Base-by-base conservation (phyloP, 2,113 vertebrate species). In the Turdus rufiventris region DNA sequence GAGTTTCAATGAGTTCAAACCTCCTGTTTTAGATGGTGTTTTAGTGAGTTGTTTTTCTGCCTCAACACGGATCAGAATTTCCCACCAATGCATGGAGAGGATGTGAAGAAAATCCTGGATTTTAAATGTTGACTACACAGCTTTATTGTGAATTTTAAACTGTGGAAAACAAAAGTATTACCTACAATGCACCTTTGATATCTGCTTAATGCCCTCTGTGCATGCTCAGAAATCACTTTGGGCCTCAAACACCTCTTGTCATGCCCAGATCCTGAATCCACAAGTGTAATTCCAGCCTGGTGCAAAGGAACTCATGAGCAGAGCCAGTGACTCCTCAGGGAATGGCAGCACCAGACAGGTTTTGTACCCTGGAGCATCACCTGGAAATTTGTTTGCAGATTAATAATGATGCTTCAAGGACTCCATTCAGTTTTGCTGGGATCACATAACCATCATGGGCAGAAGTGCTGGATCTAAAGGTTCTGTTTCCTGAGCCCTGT, bases 1-100 rank as follows among this genome's bases (percentile, higher is more conserved):
- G 94, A 96, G 78, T 96, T 97, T 61, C 93, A 88, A 31, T 92
- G 94, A 91, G 68, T 94, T 97, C 80, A 97, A 65, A 88, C 63
- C 82, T 97, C 76, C 92, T 96, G 89, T 40, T 97, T 97, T 94
- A 70, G 88, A 86, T 79, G 50, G 72, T 82, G 57, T 77, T 96
- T 96, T 76, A 88, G 71, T 40, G 65, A 83, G 18, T n/a, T 94
- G 61, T 45, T 97, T 95, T 93, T 51, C 78, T 96, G 51, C 63
- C 71, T 96, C 57, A 88, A 60, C 26, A 34, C 68, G 45, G 47
- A 81, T 87, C 89, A 34, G 24, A 24, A 23, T 72, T 78, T 12
- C n/a, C 14, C 15, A 9, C 56, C 50, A 34, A 25, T 5, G 34
- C 42, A 25, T 5, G n/a, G 72, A 60, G 12, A 40, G 14, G 56